Conservation (phyloP, 2,113 vertebrate genomes). For the Oncorhynchus keta region DNA sequence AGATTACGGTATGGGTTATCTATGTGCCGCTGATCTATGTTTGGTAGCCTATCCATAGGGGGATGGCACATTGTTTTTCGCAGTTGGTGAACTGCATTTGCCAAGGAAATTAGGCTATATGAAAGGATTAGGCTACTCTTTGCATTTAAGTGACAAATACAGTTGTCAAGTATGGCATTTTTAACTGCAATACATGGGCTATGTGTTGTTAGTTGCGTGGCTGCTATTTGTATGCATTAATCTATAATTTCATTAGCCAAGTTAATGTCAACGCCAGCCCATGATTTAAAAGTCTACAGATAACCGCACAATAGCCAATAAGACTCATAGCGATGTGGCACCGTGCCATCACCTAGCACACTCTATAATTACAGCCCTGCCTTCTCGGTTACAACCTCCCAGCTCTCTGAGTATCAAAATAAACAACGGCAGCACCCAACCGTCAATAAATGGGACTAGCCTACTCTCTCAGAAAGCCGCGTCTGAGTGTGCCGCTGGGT, state of each 20-base stretch:
- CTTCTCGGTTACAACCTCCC: background rate
- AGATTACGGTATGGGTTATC: too few relatives aligned
- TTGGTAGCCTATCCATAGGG: too few relatives aligned
- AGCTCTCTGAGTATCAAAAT: background rate
- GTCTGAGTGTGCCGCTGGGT: background rate
- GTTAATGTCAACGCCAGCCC: background rate
- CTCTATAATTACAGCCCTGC: background rate
- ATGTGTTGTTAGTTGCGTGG: too few relatives aligned
- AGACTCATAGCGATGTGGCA: background rate
- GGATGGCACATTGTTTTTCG: too few relatives aligned
- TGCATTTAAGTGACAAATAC: too few relatives aligned
- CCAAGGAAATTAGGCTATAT: too few relatives aligned
- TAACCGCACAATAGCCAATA: background rate
- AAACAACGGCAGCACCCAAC: background rate
- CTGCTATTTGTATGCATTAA: too few relatives aligned
- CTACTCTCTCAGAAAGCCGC: conserved; percentile 3
- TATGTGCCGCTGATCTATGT: too few relatives aligned
- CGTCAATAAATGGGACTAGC: conserved; percentile 5
- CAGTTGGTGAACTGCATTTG: too few relatives aligned
- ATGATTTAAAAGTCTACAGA: background rate
- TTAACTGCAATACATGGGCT: too few relatives aligned
- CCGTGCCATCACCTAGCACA: background rate
- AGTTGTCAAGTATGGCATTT: too few relatives aligned
- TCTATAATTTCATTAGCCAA: background rate
- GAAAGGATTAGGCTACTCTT: too few relatives aligned